phyloP scores from a whole-genome alignment of 2,797 vertebrate genomes.

The Benthosema pterotum region DNA sequence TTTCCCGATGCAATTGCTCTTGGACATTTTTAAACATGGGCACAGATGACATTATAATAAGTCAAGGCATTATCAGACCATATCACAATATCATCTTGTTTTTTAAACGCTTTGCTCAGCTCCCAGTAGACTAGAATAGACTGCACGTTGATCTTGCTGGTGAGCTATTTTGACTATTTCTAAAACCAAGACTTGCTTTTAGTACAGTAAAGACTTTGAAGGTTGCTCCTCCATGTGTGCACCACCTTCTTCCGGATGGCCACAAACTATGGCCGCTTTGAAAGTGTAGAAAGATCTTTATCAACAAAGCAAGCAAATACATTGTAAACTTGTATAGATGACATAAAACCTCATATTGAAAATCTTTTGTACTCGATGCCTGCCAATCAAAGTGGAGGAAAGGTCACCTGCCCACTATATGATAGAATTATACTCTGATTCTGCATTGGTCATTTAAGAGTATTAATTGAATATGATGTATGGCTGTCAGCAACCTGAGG shows the following conservation, averaged over 20 bases:
- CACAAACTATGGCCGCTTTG: slow-evolving; percentile 22
- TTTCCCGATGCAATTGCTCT: not conserved
- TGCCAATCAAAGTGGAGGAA: no score
- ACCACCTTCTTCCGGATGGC: slow-evolving; percentile 68
- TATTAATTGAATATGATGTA: not conserved
- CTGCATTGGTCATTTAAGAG: not conserved
- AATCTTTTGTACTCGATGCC: no score
- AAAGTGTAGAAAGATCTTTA: not conserved
- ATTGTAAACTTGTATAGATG: no score
- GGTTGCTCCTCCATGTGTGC: slow-evolving; percentile 81
- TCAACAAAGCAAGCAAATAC: no score
- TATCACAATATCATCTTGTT: slow-evolving; percentile 49
- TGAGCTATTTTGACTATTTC: slow-evolving; percentile 50
- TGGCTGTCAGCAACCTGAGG: slow-evolving; percentile 12
- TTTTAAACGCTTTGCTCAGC: slow-evolving; percentile 58
- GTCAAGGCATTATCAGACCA: slow-evolving; percentile 25
- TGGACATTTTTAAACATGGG: slow-evolving; percentile 13
- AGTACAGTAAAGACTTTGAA: slow-evolving; percentile 79
- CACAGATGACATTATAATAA: slow-evolving; percentile 26
- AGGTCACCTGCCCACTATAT: no score
- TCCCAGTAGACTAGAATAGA: slow-evolving; percentile 67
- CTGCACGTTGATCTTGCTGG: slow-evolving; percentile 41
- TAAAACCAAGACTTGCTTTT: slow-evolving; percentile 56
- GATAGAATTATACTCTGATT: slow-evolving; percentile 5
- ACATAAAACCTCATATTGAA: no score